Conservation (phyloP, 1,140 invertebrate species). For the Luehdorfia chinensis region DNA sequence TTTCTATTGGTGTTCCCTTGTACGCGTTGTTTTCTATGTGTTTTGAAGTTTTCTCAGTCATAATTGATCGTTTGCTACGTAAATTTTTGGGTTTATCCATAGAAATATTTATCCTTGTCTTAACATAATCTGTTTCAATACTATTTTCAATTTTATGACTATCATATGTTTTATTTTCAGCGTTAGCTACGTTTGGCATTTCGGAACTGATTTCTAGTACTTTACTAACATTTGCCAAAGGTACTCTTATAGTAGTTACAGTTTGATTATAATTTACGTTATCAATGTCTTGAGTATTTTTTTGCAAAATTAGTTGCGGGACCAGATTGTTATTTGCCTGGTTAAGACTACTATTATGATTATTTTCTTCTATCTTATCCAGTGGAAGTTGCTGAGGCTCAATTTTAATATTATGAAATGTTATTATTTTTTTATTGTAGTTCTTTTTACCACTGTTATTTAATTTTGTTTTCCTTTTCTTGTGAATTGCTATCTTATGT, state of each 20-base stretch:
- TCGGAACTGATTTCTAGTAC: not conserved
- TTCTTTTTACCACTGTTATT: slow-evolving; percentile 43
- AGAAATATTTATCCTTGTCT: slow-evolving; percentile 21
- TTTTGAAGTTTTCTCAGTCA: not conserved
- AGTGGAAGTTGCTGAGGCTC: slow-evolving; percentile 19
- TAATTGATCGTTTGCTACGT: slow-evolving; percentile 30
- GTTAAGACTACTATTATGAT: not conserved
- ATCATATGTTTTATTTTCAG: slow-evolving; percentile 39
- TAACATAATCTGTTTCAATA: slow-evolving; percentile 45
- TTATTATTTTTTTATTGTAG: slow-evolving; percentile 44
- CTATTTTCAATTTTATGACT: slow-evolving; percentile 46
- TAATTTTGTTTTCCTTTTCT: slow-evolving; percentile 51
- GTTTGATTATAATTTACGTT: slow-evolving; percentile 33
- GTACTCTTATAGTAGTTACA: slow-evolving; percentile 37
- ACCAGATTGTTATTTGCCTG: slow-evolving; percentile 10
- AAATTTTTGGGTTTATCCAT: slow-evolving; percentile 19
- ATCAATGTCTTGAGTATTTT: slow-evolving; percentile 21
- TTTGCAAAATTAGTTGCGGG: slow-evolving; percentile 1
- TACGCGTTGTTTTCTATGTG: not conserved
- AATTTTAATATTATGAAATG: slow-evolving; percentile 39
- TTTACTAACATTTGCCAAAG: not conserved
- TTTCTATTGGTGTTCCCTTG: not conserved
- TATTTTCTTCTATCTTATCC: slow-evolving; percentile 9
- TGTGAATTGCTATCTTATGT: slow-evolving; percentile 56
- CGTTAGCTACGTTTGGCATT: not conserved